A percentile compares a stretch with the other conserved stretches of the same genome.
Evolutionary conservation across 2,888 invertebrate genomes (phyloP).

Genomic region (Lymantria monacha): DNA sequence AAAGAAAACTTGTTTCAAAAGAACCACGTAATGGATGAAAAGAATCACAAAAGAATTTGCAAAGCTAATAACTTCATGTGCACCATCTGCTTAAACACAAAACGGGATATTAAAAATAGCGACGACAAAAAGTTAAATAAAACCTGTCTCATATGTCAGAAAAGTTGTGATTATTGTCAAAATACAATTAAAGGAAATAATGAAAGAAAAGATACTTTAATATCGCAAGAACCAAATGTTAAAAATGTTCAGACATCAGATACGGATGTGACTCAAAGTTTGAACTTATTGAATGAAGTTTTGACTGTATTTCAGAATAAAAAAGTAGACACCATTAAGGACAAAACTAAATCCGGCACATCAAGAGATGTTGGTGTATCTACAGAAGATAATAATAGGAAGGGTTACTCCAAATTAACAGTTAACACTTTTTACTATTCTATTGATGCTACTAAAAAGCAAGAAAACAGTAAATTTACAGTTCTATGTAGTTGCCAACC

Average conservation of each 20-base stretch:
- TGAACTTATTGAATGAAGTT: slow-evolving; percentile 66
- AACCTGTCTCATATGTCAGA: slow-evolving; percentile 49
- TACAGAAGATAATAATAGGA: slow-evolving; percentile 28
- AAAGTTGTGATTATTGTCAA: slow-evolving; percentile 15
- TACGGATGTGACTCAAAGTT: slow-evolving; percentile 46
- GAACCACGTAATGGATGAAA: slow-evolving; percentile 26
- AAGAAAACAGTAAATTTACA: slow-evolving; percentile 44
- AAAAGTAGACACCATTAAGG: slow-evolving; percentile 40
- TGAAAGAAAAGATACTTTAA: slow-evolving; percentile 9
- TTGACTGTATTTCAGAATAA: slow-evolving; percentile 64
- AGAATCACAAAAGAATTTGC: slow-evolving; percentile 17
- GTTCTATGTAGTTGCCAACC: slow-evolving; percentile 53
- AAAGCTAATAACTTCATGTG: slow-evolving; percentile 48
- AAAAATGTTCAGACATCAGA: slow-evolving; percentile 55
- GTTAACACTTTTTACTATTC: slow-evolving; percentile 50
- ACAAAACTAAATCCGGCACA: slow-evolving; percentile 37
- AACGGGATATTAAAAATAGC: slow-evolving; percentile 3
- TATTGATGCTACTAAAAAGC: slow-evolving; percentile 36
- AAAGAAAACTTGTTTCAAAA: slow-evolving; percentile 19
- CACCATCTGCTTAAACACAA: slow-evolving; percentile 56
- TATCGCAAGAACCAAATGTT: slow-evolving; percentile 13
- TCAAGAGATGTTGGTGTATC: slow-evolving; percentile 55
- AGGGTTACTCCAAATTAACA: slow-evolving; percentile 14
- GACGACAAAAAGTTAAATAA: slow-evolving; percentile 32
- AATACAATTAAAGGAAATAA: slow-evolving; percentile 8